phyloP scores from a whole-genome alignment of 2,113 vertebrate species.

The Passer montanus region DNA sequence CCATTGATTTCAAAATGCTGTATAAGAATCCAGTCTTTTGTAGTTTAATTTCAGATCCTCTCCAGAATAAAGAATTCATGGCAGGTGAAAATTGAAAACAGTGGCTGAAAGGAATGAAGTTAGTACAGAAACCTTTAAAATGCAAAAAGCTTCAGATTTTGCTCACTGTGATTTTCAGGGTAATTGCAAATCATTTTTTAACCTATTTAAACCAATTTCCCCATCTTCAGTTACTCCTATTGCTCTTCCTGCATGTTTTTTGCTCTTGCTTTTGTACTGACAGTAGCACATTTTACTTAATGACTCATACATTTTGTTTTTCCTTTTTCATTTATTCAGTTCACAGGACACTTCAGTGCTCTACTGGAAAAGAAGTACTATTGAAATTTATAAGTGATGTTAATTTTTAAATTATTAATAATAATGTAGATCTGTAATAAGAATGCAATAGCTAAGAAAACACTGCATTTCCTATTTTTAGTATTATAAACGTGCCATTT shows the following conservation, averaged over 20 bases:
- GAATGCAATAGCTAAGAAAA: neutral
- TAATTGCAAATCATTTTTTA: neutral
- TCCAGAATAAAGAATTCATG: neutral
- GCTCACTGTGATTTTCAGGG: neutral
- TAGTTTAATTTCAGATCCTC: neutral
- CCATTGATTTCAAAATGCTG: neutral
- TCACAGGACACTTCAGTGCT: neutral
- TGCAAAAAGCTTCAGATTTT: neutral
- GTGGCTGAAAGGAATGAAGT: neutral
- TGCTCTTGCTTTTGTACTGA: neutral
- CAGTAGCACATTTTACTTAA: neutral
- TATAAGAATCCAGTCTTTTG: neutral
- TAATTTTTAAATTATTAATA: neutral
- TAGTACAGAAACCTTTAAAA: neutral
- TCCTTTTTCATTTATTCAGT: neutral
- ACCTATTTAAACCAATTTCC: neutral
- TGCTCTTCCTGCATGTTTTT: neutral
- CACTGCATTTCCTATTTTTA: neutral
- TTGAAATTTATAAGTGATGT: neutral
- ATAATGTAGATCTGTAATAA: neutral
- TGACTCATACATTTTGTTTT: neutral
- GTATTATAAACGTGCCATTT: neutral
- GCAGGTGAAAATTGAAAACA: neutral
- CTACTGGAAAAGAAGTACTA: neutral
- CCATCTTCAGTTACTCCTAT: neutral